Conservation (phyloP, 2,797 vertebrate species). For the Dendrocincla tyrannina region DNA sequence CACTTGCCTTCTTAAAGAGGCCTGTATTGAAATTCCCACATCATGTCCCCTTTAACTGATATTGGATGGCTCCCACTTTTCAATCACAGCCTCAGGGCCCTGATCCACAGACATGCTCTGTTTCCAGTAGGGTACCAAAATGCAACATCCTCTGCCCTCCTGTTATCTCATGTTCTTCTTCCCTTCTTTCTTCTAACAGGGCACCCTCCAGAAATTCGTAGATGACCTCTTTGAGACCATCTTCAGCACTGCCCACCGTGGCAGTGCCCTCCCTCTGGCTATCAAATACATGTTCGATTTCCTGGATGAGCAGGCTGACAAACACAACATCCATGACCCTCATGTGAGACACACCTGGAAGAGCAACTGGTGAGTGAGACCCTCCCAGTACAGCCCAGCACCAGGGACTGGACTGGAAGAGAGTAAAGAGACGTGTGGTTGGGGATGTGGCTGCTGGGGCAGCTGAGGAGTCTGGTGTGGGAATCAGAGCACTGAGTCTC, state of each 20-base stretch:
- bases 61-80: not conserved
- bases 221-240: constrained; percentile 98
- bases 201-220: constrained; percentile 97
- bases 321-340: constrained; percentile 94
- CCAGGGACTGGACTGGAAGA: not conserved
- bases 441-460: not conserved
- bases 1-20: not conserved
- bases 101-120: not conserved
- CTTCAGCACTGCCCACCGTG: constrained; percentile 96
- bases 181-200: constrained; percentile 71
- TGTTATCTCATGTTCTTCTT: not conserved
- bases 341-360: constrained; percentile 98
- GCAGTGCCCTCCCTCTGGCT: constrained; percentile 93
- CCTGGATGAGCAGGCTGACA: constrained; percentile 96
- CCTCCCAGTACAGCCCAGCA: not conserved
- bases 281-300: constrained; percentile 99
- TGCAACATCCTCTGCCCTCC: accelerated
- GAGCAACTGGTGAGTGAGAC: constrained; percentile 92
- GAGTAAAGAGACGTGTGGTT: accelerated
- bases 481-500: not conserved
- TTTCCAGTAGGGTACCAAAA: not conserved
- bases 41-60: accelerated
- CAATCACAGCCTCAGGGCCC: not conserved
- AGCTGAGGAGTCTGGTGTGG: accelerated
- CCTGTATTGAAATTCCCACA: not conserved